Base-by-base conservation (phyloP, 2,113 vertebrate genomes). In the Leptocoma aspasia region DNA sequence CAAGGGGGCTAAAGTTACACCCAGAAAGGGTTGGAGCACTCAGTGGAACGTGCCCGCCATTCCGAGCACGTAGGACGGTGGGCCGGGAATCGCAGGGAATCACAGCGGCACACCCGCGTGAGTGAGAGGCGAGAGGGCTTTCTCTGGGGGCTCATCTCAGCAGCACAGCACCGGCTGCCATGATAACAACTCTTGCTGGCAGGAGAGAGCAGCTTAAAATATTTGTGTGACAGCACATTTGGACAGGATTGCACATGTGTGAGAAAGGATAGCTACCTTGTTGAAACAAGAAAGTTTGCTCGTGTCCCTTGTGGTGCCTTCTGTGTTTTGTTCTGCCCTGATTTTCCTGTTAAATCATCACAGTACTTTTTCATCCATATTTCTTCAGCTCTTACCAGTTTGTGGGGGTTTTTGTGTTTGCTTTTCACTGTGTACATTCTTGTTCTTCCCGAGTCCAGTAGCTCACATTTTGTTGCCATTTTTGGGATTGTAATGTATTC, bases 211-310 rank as follows among this genome's bases (percentile, higher is more conserved):
- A 54, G 87, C 81, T 83, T 89, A 63, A 92, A 94, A 71, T 92
- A 53, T 78, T 82, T 89, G 69, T 92, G 82, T 56, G 84, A 61
- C 82, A 45, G 68, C 85, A 33, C 59, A 28, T 84, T 64, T 66
- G 56, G 86, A 75, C 5, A 39, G 92, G 72, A 73, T 64, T 57
- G 79, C 78, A 56, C 84, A n/a, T 2, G 11, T 1, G 7, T 53
- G 78, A 66, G 86, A 37, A 92, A 60, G 59, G 71, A 70, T 56
- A n/a, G 82, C 53, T 59, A 6, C 65, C 92, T 78, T 88, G 71
- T 33, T 61, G 76, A 50, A 92, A 95, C 71, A 82, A 86, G 68
- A 59, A 82, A 86, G 87, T 95, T 96, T 94, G 69, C 56, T 88
- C 50, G 1, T 19, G 41, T 90, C 80, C 54, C 63, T 82, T 56